phyloP scores from a whole-genome alignment of 2,888 invertebrate species.

The Epistrophella euchroma region DNA sequence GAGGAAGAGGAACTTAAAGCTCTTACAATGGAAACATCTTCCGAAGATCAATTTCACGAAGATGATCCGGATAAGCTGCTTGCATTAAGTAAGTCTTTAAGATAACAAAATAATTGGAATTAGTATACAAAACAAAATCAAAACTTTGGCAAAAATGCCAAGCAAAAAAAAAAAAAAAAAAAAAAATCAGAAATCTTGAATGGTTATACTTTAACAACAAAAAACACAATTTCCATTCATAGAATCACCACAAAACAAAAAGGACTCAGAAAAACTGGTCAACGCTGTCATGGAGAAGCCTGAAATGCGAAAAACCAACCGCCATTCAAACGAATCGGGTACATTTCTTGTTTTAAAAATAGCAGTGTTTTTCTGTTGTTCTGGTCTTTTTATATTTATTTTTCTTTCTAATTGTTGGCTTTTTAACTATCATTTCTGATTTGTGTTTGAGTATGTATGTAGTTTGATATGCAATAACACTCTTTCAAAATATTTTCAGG shows the following conservation, averaged over 20 bases:
- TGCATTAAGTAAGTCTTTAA: slow-evolving; percentile 80
- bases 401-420: slow-evolving; percentile 33
- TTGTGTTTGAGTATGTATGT: neutral
- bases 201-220: slow-evolving; percentile 35
- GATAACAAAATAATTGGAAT: neutral
- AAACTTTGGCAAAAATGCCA: neutral
- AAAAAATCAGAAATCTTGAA: slow-evolving; percentile 21
- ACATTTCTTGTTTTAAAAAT: slow-evolving; percentile 76
- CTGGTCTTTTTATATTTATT: slow-evolving; percentile 42
- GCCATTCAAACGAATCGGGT: slow-evolving; percentile 84
- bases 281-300: slow-evolving; percentile 78
- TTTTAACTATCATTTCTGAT: slow-evolving; percentile 44
- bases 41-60: slow-evolving; percentile 79
- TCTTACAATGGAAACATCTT: slow-evolving; percentile 85
- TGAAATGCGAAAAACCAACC: slow-evolving; percentile 82
- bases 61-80: slow-evolving; percentile 81
- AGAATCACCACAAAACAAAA: slow-evolving; percentile 72
- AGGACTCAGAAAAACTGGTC: slow-evolving; percentile 70
- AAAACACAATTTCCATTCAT: slow-evolving; percentile 61
- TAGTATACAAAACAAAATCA: slow-evolving; percentile 6
- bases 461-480: neutral
- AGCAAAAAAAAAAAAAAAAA: slow-evolving; percentile 14
- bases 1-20: slow-evolving; percentile 90
- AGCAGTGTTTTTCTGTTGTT: slow-evolving; percentile 69
- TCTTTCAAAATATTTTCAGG: slow-evolving; percentile 81